Conservation (phyloP, 2,888 invertebrate genomes). For the Balanococcus diminutus region DNA sequence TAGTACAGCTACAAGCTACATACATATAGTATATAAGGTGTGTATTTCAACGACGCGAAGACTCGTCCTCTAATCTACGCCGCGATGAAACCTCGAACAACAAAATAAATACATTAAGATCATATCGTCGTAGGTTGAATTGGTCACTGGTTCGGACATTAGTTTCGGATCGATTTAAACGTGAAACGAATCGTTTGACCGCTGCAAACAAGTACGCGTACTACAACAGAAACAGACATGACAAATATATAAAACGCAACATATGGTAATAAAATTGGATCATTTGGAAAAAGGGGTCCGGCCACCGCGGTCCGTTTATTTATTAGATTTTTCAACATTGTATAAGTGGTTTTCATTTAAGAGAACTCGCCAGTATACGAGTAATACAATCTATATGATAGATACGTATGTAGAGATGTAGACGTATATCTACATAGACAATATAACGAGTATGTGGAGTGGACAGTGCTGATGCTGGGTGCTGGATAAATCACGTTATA, state of each 20-base stretch:
- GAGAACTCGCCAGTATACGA: not conserved
- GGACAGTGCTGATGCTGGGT: not conserved
- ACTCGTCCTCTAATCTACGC: too few relatives aligned
- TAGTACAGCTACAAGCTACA: too few relatives aligned
- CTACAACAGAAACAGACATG: too few relatives aligned
- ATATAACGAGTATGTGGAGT: not conserved
- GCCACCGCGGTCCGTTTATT: conserved; percentile 8
- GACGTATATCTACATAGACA: not conserved
- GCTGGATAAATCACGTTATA: not conserved
- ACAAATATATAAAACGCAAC: not conserved
- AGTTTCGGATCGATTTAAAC: conserved; percentile 10
- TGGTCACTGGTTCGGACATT: not conserved
- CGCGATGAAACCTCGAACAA: too few relatives aligned
- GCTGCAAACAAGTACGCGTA: not conserved
- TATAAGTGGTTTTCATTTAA: conserved; percentile 12
- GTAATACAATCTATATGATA: not conserved
- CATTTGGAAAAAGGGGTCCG: conserved; percentile 1
- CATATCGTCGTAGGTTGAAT: not conserved
- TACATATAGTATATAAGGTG: too few relatives aligned
- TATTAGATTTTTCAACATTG: conserved; percentile 22
- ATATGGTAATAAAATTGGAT: conserved; percentile 22
- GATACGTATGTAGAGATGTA: not conserved
- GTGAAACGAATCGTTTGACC: conserved; percentile 27
- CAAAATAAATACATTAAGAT: conserved; percentile 29
- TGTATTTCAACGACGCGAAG: too few relatives aligned